A percentile compares a stretch with the other conserved stretches of the same genome.
These are phyloP conservation scores for Eurytoma adleriae DNA, from an alignment of 2,888 invertebrate genomes.

Conservation along the genomic window DNA sequence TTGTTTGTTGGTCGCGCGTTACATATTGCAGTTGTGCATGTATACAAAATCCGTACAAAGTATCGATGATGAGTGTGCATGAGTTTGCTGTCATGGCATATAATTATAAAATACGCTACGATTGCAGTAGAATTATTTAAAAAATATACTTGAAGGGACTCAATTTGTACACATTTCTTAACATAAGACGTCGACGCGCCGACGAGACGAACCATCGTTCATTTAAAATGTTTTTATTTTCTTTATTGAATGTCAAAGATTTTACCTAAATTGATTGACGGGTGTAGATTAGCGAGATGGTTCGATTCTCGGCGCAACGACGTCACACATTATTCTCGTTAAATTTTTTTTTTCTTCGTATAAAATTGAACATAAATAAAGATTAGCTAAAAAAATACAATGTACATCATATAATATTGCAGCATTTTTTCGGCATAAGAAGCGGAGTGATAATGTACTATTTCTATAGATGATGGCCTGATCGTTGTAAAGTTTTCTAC, in stretches of 20 bases:
- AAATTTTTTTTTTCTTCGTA: conserved; percentile 23
- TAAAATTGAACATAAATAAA: conserved; percentile 40
- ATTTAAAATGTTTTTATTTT: too few species aligned
- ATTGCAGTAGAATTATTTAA: conserved; percentile 25
- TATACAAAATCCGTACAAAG: conserved; percentile 35
- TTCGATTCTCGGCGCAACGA: conserved; percentile 15
- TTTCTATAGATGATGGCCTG: conserved; percentile 20
- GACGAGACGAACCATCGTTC: background rate
- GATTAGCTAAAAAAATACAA: conserved; percentile 31
- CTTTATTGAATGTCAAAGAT: background rate
- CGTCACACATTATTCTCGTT: conserved; percentile 21
- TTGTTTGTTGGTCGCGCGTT: background rate
- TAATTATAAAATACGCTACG: conserved; percentile 18
- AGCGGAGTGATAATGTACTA: conserved; percentile 11
- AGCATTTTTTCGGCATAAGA: conserved; percentile 14
- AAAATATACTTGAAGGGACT: conserved; percentile 35
- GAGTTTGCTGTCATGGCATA: conserved; percentile 25
- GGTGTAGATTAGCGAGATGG: background rate
- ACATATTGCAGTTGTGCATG: conserved; percentile 30
- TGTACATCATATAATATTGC: conserved; percentile 33
- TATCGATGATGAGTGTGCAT: conserved; percentile 23
- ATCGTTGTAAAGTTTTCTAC: too few species aligned
- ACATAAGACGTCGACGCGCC: conserved; percentile 3
- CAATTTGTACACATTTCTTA: conserved; percentile 35
- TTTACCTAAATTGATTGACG: background rate